A percentile compares a stretch with the other conserved stretches of the same genome.
These are phyloP conservation scores for Porites divaricata DNA, from an alignment of 92 coral and sea anemone genomes.

Conservation along the genomic window DNA sequence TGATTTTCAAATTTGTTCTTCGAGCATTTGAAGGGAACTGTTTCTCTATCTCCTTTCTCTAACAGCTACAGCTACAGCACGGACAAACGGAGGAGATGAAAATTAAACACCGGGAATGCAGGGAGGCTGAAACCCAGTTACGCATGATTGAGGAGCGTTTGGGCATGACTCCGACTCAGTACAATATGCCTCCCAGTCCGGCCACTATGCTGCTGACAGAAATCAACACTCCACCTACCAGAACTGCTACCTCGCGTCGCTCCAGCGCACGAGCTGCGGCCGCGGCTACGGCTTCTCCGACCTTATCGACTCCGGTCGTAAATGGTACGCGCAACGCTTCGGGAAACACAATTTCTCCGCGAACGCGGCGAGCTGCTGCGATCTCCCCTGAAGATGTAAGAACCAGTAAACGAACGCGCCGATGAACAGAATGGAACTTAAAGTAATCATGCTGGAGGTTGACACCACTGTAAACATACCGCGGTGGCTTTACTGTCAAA, in stretches of 20 bases:
- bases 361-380: constrained; percentile 76
- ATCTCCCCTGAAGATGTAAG: constrained; percentile 71
- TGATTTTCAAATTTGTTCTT: not conserved
- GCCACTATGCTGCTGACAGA: constrained; percentile 97
- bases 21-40: not conserved
- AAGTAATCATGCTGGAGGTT: not conserved
- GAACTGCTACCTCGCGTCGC: constrained; percentile 73
- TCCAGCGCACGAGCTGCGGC: constrained; percentile 60
- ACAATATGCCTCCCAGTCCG: constrained; percentile 99
- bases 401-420: constrained; percentile 75
- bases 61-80: constrained; percentile 85
- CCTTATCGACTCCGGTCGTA: constrained; percentile 55
- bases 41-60: not conserved
- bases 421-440: constrained; percentile 10
- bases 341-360: constrained; percentile 49
- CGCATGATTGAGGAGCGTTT: constrained; percentile 96
- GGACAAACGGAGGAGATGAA: constrained; percentile 97
- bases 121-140: constrained; percentile 95
- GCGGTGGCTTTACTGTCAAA: too few relatives aligned
- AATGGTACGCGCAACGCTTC: constrained; percentile 66
- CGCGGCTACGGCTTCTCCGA: constrained; percentile 55
- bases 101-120: constrained; percentile 91
- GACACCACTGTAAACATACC: not conserved
- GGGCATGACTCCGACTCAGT: constrained; percentile 98
- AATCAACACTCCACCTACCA: constrained; percentile 76